Evolutionary conservation across 2,797 vertebrate species (phyloP), one percentile per base, ranked within the genome.

Genomic region (Mus spretus): DNA sequence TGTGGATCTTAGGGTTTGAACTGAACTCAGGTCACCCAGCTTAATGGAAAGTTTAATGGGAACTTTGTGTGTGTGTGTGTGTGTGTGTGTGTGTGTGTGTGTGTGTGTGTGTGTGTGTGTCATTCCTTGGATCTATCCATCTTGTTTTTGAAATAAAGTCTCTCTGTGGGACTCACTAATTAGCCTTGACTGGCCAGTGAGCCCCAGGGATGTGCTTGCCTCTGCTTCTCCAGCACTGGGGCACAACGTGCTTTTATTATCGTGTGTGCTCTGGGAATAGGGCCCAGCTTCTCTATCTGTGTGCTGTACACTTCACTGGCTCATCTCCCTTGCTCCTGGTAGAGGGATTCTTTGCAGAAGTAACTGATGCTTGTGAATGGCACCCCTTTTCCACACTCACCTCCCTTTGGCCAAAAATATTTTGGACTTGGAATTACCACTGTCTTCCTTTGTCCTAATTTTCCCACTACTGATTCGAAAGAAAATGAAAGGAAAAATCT

Each of bases 271-370:
- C 34, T 72, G 13, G 5, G 65, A 34, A 55, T 17, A 24, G 65
- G n/a, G 24, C 7, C 2, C 31, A 72, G 67, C 19, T 70, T 37
- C 50, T 88, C n/a, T 88, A 7, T 26, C 14, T 24, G 37, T 55
- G 15, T 37, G 50, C 7, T 14, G 12, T 11, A 13, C 22, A 13
- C 4, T 53, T 53, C 53, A 37, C 83, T 85, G 31, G 47, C 40
- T 11, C 31, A 37, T 15, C 22, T 26, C 37, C 31, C 50, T 34
- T 15, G 50, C 47, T 91, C 67, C 28, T 72, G 40, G 50, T 79
- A 34, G 65, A 90, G 22, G 63, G 89, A 91, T 84, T 94, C n/a
- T 92, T 89, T 89, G 24, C 13, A 80, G 72, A 92, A 92, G 61
- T 86, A 84, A 91, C 6, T 83, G 55, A 75, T 87, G 40, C 87